Evolutionary conservation across 2,888 invertebrate genomes (phyloP).

Genomic region (Apodemia zela): DNA sequence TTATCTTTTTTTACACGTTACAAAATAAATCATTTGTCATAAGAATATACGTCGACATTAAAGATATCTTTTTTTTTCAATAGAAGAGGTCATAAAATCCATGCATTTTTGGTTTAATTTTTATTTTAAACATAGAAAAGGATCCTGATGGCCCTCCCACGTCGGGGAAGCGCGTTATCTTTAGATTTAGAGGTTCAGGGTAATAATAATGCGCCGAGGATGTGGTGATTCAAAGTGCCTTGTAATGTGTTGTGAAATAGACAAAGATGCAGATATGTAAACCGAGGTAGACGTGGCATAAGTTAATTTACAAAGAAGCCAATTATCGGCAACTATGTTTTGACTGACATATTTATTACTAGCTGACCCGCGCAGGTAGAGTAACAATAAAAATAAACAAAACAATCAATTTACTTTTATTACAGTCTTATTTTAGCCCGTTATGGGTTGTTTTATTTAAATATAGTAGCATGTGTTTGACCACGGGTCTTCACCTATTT

Average conservation of each 20-base stretch:
- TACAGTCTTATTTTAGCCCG: no score
- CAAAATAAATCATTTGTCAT: neutral
- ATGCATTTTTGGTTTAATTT: slow-evolving; percentile 73
- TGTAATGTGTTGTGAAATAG: slow-evolving; percentile 24
- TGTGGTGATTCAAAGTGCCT: slow-evolving; percentile 41
- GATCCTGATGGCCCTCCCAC: slow-evolving; percentile 73
- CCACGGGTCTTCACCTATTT: no score
- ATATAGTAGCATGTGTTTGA: no score
- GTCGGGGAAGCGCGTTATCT: slow-evolving; percentile 62
- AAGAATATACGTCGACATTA: neutral
- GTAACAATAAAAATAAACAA: no score
- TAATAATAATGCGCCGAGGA: slow-evolving; percentile 49
- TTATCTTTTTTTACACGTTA: neutral
- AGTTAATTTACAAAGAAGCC: no score
- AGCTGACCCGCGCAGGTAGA: no score
- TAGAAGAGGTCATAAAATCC: slow-evolving; percentile 52
- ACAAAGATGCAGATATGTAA: neutral
- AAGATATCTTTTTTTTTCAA: neutral
- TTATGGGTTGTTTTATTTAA: no score
- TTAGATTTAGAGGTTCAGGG: slow-evolving; percentile 65
- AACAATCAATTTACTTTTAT: no score
- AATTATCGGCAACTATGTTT: no score
- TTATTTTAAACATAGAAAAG: slow-evolving; percentile 80
- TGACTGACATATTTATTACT: no score
- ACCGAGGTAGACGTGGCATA: no score